Base-by-base conservation (phyloP, 2,888 invertebrate species). In the Gymnosoma rotundatum region DNA sequence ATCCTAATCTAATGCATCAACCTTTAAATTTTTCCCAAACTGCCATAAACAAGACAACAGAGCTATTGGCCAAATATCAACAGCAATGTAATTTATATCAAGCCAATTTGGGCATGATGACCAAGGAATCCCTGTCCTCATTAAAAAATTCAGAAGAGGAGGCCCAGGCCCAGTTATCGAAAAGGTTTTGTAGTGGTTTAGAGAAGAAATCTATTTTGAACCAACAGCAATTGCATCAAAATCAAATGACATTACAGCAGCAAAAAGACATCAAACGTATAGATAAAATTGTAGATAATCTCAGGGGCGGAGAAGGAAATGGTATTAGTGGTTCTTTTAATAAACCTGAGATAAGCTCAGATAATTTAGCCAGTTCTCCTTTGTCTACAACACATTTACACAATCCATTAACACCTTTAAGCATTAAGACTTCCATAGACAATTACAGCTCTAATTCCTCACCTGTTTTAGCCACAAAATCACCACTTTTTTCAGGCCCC, bases 21-120 rank as follows among this genome's bases (percentile, higher is more conserved):
- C 92, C 92, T 0, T 79, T 92, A n/a, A 92, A 92, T 87, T 92
- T 92, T 74, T 92, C 92, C 36, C 92, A 92, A 85, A 91, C 92
- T 10, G 92, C 92, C 18, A 85, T 92, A 1, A 92, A 92, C 86
- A 92, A 92, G 83, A 92, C 92, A 45, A 88, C 91, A 12, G 92
- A 92, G 73, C 86, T 92, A 20, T 86, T 92, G 87, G 91, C 91
- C 52, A 92, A 92, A 85, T 92, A 92, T 75, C 92, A 92, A 83
- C 91, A 91, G 75, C 92, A 92, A 87, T 92, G 90, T 76, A 91
- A 89, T 79, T 86, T 92, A 16, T 91, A 91, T 63, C 91, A 91
- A 74, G 89, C 87, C 42, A 89, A 88, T 20, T 74, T 89, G 45
- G 79, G 78, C 10, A 76, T 72, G 82, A 82, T 74, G 32, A 61